phyloP scores from a whole-genome alignment of 1,140 invertebrate species.

The Drosophila neocordata region DNA sequence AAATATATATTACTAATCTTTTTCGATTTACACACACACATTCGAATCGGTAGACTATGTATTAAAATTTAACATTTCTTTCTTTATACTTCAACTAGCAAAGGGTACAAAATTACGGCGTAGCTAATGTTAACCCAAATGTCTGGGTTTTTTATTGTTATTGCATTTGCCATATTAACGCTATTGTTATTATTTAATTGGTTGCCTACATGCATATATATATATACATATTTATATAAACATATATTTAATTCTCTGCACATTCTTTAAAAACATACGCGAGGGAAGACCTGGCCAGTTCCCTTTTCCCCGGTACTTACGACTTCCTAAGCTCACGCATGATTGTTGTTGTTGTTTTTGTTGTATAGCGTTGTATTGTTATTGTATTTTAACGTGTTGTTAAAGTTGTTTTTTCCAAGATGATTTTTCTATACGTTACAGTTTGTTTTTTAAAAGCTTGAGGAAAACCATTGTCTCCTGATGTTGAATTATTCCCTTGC shows the following conservation, averaged over 20 bases:
- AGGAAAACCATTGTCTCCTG: constrained; percentile 39
- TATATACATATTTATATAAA: no score
- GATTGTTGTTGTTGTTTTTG: constrained; percentile 28
- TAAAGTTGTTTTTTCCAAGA: constrained; percentile 14
- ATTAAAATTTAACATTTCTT: no score
- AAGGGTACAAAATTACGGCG: not conserved
- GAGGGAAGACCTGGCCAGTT: not conserved
- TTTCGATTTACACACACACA: no score
- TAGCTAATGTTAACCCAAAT: not conserved
- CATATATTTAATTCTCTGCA: constrained; percentile 27
- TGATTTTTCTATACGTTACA: constrained; percentile 57
- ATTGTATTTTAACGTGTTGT: constrained; percentile 1
- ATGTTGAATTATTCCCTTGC: not conserved
- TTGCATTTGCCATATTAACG: constrained; percentile 4
- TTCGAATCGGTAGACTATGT: no score
- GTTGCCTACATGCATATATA: not conserved
- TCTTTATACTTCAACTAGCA: no score
- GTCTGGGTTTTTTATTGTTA: not conserved
- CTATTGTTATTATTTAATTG: constrained; percentile 18
- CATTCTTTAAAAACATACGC: not conserved
- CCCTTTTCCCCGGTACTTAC: constrained; percentile 50
- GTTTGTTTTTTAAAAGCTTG: constrained; percentile 50
- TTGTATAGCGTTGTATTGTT: constrained; percentile 19
- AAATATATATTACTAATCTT: no score
- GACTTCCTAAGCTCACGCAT: constrained; percentile 55